These are phyloP conservation scores for Synergus japonicus DNA, from an alignment of 2,888 invertebrate species.

Conservation along the genomic window DNA sequence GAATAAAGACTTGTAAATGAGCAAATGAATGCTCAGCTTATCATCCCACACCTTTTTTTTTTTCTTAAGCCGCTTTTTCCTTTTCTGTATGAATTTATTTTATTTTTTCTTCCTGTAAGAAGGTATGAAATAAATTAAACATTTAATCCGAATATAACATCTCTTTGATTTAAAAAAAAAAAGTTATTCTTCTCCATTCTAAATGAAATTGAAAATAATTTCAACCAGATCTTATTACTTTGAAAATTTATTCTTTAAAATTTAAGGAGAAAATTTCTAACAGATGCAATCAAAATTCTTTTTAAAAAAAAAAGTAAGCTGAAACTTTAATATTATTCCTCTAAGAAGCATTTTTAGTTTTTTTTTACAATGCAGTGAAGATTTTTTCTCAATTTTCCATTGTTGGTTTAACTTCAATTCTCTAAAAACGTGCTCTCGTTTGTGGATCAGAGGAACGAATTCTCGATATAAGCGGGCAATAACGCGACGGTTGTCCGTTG, in stretches of 20 bases:
- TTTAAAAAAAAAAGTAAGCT: not conserved
- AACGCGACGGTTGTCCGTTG: conserved; percentile 11
- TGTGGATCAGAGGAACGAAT: not conserved
- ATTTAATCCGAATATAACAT: too few relatives aligned
- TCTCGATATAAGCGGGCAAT: not conserved
- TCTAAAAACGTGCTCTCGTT: not conserved
- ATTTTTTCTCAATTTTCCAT: not conserved
- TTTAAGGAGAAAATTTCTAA: not conserved
- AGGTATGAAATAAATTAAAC: too few relatives aligned
- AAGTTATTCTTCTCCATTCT: too few relatives aligned
- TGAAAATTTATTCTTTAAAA: too few relatives aligned
- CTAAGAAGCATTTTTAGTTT: not conserved
- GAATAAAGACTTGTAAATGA: not conserved
- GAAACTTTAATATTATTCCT: not conserved
- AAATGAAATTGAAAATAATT: too few relatives aligned
- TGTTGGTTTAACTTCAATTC: not conserved
- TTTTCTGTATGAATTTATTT: not conserved
- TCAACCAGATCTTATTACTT: too few relatives aligned
- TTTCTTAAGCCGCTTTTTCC: not conserved
- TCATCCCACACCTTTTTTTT: not conserved
- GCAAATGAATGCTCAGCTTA: not conserved
- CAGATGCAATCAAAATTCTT: not conserved
- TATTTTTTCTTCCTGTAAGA: not conserved
- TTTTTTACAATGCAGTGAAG: not conserved
- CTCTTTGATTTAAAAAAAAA: too few relatives aligned